Percentiles rank a stretch among this genome's conserved stretches.
Conservation (phyloP, 2,888 invertebrate genomes). For the Caradrina kadenii region DNA sequence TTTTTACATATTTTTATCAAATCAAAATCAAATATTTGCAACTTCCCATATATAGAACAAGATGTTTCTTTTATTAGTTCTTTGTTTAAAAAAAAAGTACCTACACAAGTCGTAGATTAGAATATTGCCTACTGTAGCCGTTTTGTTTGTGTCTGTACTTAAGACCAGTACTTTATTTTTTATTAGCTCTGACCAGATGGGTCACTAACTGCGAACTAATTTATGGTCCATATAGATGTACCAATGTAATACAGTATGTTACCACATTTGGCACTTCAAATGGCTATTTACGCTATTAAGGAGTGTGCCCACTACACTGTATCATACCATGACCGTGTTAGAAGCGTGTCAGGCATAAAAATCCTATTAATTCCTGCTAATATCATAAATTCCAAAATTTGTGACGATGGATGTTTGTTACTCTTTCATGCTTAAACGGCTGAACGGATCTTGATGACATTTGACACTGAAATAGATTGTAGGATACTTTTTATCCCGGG, state of each 20-base stretch:
- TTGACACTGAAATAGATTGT: too few relatives aligned
- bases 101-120: not conserved
- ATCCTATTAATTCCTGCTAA: too few relatives aligned
- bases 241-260: slow-evolving; percentile 40
- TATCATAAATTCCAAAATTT: too few relatives aligned
- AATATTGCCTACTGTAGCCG: not conserved
- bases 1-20: slow-evolving; percentile 27
- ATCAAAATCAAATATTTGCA: slow-evolving; percentile 28
- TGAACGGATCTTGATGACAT: too few relatives aligned
- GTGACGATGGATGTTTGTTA: too few relatives aligned
- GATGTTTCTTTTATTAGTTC: not conserved
- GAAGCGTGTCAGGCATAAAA: too few relatives aligned
- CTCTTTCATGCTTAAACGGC: too few relatives aligned
- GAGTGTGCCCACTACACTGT: too few relatives aligned
- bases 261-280: slow-evolving; percentile 63
- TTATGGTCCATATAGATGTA: slow-evolving; percentile 59
- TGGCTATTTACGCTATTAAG: slow-evolving; percentile 31
- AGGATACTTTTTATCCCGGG: too few relatives aligned
- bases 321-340: too few relatives aligned
- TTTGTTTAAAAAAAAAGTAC: not conserved
- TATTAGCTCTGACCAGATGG: slow-evolving; percentile 74
- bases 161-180: slow-evolving; percentile 67
- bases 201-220: slow-evolving; percentile 68
- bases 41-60: slow-evolving; percentile 4
- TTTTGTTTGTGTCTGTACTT: slow-evolving; percentile 53